Base-by-base conservation (phyloP, 2,888 invertebrate species). In the Rhorus exstirpatorius region DNA sequence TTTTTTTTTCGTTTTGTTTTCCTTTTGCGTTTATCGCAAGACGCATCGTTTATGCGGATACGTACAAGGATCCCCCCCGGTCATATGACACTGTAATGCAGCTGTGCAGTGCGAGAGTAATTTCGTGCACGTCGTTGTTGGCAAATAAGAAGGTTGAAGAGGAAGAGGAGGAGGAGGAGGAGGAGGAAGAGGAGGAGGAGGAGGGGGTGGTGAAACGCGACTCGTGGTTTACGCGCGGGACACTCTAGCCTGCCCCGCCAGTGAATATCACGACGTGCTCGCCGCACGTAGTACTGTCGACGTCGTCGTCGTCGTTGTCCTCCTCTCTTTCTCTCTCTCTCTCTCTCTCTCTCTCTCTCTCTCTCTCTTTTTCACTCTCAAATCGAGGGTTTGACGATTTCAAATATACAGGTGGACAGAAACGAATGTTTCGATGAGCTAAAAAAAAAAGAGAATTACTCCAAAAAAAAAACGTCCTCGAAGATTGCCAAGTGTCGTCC, bases 201-300 rank as follows among this genome's bases (percentile, higher is more conserved):
- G 31, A 31, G 31, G 31, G 31, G 31, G 31, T 31, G 82, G 76
- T 68, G 84, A 81, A 79, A 60, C 75, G 83, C 82, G 81, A 75
- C 80, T 85, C 85, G 83, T 86, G 81, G 76, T 76, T 79, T 81
- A 72, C 83, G 80, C 82, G 82, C 77, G 79, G 81, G 79, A 85
- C 83, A 24, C 79, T 72, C 58, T 61, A 67, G 79, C 74, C 38
- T 63, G 60, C 81, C 46, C 78, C 78, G 76, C 79, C 79, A 85
- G 84, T 84, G 83, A 84, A 71, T 84, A 78, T 75, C 83, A 78
- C 74, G 83, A 78, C 80, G 75, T 67, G 75, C 80, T 84, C 77
- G 80, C 60, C 46, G 83, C 80, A 78, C 83, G 80, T 81, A 83
- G 81, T 79, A 67, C 75, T 60, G 74, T 83, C 74, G 72, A 71